A percentile compares a stretch with the other conserved stretches of the same genome.
These are phyloP conservation scores for Metridium senile DNA, from an alignment of 92 coral and sea anemone genomes.

Conservation along the genomic window DNA sequence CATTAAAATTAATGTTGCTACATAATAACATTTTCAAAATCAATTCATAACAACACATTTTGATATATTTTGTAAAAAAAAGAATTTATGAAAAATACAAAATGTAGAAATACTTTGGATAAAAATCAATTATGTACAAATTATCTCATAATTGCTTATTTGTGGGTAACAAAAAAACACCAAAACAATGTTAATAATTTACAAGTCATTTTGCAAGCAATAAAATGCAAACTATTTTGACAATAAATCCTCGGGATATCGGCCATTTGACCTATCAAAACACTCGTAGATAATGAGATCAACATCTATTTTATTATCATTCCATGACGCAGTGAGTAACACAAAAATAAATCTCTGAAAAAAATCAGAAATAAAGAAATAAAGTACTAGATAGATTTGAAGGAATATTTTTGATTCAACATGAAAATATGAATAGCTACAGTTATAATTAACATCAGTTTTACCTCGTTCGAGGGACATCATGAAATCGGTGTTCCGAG, in stretches of 20 bases:
- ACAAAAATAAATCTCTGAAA: neutral
- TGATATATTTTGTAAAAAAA: too few relatives aligned
- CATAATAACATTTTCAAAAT: too few relatives aligned
- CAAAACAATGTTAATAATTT: neutral
- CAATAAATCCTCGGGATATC: neutral
- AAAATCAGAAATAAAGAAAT: neutral
- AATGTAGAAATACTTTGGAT: too few relatives aligned
- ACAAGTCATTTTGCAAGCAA: neutral
- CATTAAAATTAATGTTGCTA: too few relatives aligned
- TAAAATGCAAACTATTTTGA: too few relatives aligned
- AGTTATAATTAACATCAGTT: neutral
- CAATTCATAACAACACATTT: too few relatives aligned
- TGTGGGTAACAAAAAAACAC: neutral
- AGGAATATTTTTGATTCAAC: too few relatives aligned
- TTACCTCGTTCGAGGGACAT: conserved; percentile 82
- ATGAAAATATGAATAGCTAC: neutral
- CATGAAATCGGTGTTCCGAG: conserved; percentile 73
- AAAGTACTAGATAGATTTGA: too few relatives aligned
- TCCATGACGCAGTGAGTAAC: neutral
- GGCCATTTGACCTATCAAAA: conserved; percentile 2
- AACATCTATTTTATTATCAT: neutral
- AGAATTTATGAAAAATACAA: too few relatives aligned
- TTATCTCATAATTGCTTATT: neutral
- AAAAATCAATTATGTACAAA: neutral
- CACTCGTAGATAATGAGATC: conserved; percentile 1